Evolutionary conservation across 2,888 invertebrate species (phyloP), one percentile per base, ranked within the genome.

Genomic region (Drosophila tanythrix): DNA sequence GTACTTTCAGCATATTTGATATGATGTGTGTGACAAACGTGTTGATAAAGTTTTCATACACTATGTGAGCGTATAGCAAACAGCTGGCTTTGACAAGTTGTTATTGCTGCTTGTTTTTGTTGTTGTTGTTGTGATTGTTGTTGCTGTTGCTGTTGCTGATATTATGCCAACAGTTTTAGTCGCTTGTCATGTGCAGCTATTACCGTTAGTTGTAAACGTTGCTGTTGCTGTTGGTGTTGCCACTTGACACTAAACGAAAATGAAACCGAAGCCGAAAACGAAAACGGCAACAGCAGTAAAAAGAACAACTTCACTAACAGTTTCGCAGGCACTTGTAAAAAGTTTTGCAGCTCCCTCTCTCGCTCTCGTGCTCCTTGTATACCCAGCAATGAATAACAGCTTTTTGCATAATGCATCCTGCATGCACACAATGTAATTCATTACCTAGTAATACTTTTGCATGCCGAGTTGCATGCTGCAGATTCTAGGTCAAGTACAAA

Each of bases 191-290:
- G 69, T 82, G 83, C 85, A 88, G 88, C 90, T 78, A 89, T 89
- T 82, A 82, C 85, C 79, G 88, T 86, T 85, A 74, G 86, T 78
- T 83, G 84, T 71, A 81, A 72, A 55, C 62, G 70, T 69, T 67
- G 58, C 64, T 71, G 58, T 51, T 60, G 48, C 40, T 67, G 35
- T 35, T 63, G 35, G 31, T 68, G 62, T 51, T 77, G 76, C 67
- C 82, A 90, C 90, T 87, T 88, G 89, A 90, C 90, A 88, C 90
- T 88, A 90, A 89, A 85, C 90, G 86, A 80, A 85, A 85, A 81
- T 76, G 88, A 85, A 89, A 88, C 85, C 85, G 51, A 89, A 87
- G 66, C 29, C 25, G 11, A 55, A 55, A 51, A 64, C 61, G 58
- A 68, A 48, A 77, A 61, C 56, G 74, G 56, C 68, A 55, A 53